Evolutionary conservation across 2,797 vertebrate genomes (phyloP), one percentile per base, ranked within the genome.

Genomic region (Spondyliosoma cantharus): DNA sequence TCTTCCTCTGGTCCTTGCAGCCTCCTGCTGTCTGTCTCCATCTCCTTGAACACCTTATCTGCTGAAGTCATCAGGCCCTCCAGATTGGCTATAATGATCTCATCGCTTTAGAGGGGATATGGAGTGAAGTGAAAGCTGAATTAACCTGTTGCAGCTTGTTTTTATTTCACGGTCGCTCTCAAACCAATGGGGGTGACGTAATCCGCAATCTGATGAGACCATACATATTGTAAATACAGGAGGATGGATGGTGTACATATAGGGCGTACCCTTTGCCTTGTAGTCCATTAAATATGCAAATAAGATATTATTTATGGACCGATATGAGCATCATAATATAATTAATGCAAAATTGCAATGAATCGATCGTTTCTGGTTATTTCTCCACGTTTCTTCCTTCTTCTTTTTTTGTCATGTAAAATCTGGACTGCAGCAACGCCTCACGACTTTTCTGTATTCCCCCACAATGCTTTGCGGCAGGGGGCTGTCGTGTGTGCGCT

Each of bases 391-490:
- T 84, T 76, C 43, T 43, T 52, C 14, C 32, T 60, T 82, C 43
- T 52, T 12, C 25, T 64, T 82, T 42, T 16, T 29, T 59, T 65
- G 37, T 15, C 50, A 27, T 65, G 37, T 68, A 58, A 82, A 85
- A 76, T 59, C 52, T 67, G 58, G 83, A 86, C 85, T 88, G 94
- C 93, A 87, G 92, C 89, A 93, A 86, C 94, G 89, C 86, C 90
- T 91, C 93, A 91, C 92, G 91, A 92, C 85, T 92, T 76, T 24
- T 73, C 70, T 20, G 50, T 71, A 77, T 94, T 93, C 43, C 24
- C 96, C 96, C 96, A 96, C 83, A 95, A 97, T 97, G 95, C 96
- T 89, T 83, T 88, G 93, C 93, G 95, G 67, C 7, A 66, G 70
- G 80, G 80, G 81, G 62, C 19, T 53, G 59, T 81, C 75, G 84